phyloP scores from a whole-genome alignment of 2,113 vertebrate genomes.

The Eupsittula cactorum region DNA sequence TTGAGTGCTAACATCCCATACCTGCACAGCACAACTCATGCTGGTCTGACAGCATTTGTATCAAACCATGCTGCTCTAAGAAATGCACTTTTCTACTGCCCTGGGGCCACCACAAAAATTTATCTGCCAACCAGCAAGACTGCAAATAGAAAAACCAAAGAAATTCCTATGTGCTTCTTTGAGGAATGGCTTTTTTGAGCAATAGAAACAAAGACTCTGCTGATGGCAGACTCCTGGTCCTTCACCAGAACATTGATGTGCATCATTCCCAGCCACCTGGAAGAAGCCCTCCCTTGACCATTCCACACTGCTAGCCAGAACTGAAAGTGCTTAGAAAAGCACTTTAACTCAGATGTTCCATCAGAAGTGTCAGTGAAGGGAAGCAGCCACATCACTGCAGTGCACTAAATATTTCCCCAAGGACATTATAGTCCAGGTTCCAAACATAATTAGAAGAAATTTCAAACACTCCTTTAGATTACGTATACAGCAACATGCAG shows the following conservation, averaged over 20 bases:
- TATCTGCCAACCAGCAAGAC: neutral
- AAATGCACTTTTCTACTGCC: neutral
- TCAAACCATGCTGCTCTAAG: neutral
- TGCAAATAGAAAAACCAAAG: neutral
- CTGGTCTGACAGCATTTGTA: fast-evolving
- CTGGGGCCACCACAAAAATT: neutral
- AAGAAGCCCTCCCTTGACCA: neutral
- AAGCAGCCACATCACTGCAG: neutral
- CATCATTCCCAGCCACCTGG: neutral
- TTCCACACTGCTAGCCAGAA: neutral
- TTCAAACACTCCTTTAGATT: slow-evolving; percentile 62
- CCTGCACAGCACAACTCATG: fast-evolving
- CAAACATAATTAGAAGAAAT: slow-evolving; percentile 65
- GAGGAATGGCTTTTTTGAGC: neutral
- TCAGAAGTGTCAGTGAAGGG: neutral
- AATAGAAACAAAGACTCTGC: neutral
- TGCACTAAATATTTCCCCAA: neutral
- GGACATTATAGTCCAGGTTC: slow-evolving; percentile 8
- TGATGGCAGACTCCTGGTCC: neutral
- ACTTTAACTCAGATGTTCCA: neutral
- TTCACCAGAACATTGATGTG: neutral
- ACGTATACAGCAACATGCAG: neutral
- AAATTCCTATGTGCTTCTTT: fast-evolving
- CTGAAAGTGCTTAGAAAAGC: neutral
- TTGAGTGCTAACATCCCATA: neutral